phyloP scores from a whole-genome alignment of 2,113 vertebrate species.

The Channa argus region DNA sequence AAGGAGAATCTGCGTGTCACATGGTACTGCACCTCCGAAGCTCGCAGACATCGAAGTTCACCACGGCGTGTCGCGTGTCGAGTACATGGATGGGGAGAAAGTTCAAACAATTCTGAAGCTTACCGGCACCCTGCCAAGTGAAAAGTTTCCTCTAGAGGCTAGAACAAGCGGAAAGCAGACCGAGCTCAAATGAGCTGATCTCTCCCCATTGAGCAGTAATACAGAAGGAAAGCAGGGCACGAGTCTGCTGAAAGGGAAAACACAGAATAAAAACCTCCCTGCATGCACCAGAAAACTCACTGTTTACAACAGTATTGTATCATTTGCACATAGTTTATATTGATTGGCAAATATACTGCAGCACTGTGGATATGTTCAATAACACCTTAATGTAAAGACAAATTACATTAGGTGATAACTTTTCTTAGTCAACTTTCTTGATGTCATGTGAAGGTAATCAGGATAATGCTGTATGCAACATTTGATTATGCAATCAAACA shows the following conservation, averaged over 20 bases:
- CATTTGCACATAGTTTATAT: not conserved
- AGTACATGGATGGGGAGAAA: constrained; percentile 28
- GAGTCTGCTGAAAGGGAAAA: constrained; percentile 14
- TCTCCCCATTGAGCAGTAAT: too few species aligned
- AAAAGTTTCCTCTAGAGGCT: constrained; percentile 49
- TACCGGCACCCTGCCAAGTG: constrained; percentile 55
- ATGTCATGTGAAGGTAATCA: too few species aligned
- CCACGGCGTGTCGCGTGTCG: constrained; percentile 42
- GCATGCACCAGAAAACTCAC: not conserved
- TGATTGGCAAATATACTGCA: too few species aligned
- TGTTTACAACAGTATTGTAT: too few species aligned
- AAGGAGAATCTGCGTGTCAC: constrained; percentile 7
- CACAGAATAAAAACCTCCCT: not conserved
- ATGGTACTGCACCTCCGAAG: not conserved
- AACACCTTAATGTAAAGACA: too few species aligned
- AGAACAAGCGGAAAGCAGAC: constrained; percentile 9
- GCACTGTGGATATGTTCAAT: too few species aligned
- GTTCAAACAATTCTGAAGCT: constrained; percentile 28
- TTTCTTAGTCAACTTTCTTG: too few species aligned
- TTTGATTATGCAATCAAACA: not conserved
- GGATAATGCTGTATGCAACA: not conserved
- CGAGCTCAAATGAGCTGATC: constrained; percentile 11
- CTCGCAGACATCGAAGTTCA: not conserved
- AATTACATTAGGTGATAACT: too few species aligned
- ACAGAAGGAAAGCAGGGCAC: constrained; percentile 4